Conservation (phyloP, 2,113 vertebrate species). For the Brachionichthys hirsutus region DNA sequence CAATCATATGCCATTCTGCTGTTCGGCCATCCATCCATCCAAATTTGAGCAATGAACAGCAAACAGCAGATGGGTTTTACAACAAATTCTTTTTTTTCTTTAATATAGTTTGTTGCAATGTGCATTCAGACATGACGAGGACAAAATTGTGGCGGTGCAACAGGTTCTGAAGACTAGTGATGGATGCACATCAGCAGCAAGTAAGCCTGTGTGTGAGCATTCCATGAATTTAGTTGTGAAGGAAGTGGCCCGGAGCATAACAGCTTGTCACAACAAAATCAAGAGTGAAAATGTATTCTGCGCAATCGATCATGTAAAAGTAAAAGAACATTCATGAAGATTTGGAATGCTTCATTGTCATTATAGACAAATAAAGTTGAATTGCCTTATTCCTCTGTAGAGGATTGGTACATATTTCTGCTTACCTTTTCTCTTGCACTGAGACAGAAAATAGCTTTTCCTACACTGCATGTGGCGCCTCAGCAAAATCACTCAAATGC, state of each 20-base stretch:
- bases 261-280: conserved; percentile 2
- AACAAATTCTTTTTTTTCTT: too few species aligned
- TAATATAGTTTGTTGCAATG: too few species aligned
- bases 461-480: too few species aligned
- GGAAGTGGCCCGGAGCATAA: not conserved
- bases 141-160: not conserved
- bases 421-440: not conserved
- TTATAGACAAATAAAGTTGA: not conserved
- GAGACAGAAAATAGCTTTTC: too few species aligned
- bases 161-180: too few species aligned
- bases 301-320: conserved; percentile 13
- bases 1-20: too few species aligned
- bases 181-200: conserved; percentile 14
- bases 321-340: not conserved
- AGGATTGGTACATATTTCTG: conserved; percentile 14
- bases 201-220: conserved; percentile 20
- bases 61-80: not conserved
- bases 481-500: too few species aligned
- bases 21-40: too few species aligned
- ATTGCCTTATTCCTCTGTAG: not conserved
- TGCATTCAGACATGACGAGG: too few species aligned
- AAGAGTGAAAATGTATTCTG: conserved; percentile 8
- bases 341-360: not conserved
- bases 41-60: conserved; percentile 1
- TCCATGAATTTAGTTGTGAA: conserved; percentile 14